Evolutionary conservation across 2,888 invertebrate species (phyloP).

Genomic region (Metalampra italica): DNA sequence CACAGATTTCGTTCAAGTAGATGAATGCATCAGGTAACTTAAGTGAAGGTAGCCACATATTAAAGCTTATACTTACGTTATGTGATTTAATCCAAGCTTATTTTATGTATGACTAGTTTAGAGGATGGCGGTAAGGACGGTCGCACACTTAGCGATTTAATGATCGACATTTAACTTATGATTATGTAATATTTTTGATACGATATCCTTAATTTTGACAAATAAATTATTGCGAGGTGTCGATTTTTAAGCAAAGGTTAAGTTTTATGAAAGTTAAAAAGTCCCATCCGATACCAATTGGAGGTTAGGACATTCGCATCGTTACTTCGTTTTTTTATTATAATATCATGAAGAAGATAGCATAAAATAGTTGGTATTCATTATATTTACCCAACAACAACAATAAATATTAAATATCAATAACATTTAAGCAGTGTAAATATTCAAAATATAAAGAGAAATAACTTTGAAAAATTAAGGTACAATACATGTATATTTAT

Average conservation of each 20-base stretch:
- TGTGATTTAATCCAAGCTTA: constrained; percentile 60
- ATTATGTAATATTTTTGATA: constrained; percentile 58
- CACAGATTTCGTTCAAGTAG: neutral
- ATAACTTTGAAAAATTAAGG: constrained; percentile 59
- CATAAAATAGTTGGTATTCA: constrained; percentile 71
- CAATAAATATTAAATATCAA: constrained; percentile 65
- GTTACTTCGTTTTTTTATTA: constrained; percentile 36
- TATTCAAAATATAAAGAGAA: constrained; percentile 70
- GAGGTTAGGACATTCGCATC: no score
- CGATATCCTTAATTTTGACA: constrained; percentile 63
- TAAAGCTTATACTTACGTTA: constrained; percentile 43
- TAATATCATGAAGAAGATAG: constrained; percentile 61
- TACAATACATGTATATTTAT: constrained; percentile 47
- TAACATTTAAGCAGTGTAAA: constrained; percentile 75
- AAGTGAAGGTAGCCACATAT: constrained; percentile 41
- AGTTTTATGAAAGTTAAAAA: constrained; percentile 32
- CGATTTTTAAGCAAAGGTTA: constrained; percentile 42
- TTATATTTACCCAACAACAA: constrained; percentile 74
- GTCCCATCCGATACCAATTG: constrained; percentile 10
- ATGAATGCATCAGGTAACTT: constrained; percentile 12
- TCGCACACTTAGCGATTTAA: constrained; percentile 69
- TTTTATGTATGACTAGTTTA: constrained; percentile 70
- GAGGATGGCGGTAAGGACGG: constrained; percentile 78
- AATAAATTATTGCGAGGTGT: constrained; percentile 66
- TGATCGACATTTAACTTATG: constrained; percentile 58